Base-by-base conservation (phyloP, 2,113 vertebrate species). In the Rallus limicola region DNA sequence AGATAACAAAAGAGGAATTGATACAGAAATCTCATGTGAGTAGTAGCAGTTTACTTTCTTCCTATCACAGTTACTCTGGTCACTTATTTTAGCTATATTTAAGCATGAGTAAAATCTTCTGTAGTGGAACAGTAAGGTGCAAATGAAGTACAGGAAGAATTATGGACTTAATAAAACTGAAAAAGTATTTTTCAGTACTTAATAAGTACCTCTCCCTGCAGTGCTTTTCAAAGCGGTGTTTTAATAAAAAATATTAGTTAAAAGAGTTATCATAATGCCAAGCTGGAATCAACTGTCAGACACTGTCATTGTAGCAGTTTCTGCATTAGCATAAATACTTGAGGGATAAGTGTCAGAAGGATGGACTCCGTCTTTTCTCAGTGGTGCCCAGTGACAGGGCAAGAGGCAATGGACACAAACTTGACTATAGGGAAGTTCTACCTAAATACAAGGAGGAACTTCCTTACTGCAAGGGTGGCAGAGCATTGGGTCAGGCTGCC, bases 21-120 rank as follows among this genome's bases (percentile, higher is more conserved):
- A 99, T 99, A 96, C 98, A 99, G 93, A 99, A 99, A 93, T 99
- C 99, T 81, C 99, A 99, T 63, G 99, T 99, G 97, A 99, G 99
- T 98, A 91, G 31, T 7, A 74, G 25, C 80, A 28, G 25, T 59
- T 87, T 80, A 38, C 64, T 79, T 88, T 69, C 7, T 92, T 96
- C 9, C 13, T 92, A 9, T 77, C n/a, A 29, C 33, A 16, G 4
- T 86, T 62, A 42, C 38, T 90, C 52, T 86, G 33, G 15, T 33
- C 33, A 8, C 20, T 28, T 68, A 29, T 48, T 91, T 91, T 52
- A 77, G 42, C 34, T 70, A 29, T 3, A 2, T 5, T 79, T 58
- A 76, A 29, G 11, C 26, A 7, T 36, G 14, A 7, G 6, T 76
- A 78, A 77, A 85, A 86, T 69, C 52, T 92, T 29, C 21, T 58